These are phyloP conservation scores for Drosophila multiciliata DNA, from an alignment of 2,888 invertebrate genomes.

Conservation along the genomic window DNA sequence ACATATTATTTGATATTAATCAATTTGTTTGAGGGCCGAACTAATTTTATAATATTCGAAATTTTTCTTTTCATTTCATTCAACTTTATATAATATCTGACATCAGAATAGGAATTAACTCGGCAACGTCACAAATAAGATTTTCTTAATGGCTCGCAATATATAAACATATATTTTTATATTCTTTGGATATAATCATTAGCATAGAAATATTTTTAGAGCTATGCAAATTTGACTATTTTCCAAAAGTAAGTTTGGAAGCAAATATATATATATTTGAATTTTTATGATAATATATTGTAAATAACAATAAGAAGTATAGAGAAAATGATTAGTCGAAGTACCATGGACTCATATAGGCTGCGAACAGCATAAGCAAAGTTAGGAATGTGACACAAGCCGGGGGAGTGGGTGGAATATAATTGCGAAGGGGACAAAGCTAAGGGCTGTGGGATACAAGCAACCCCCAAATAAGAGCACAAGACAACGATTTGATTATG, in stretches of 20 bases:
- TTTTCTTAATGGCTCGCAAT: background rate
- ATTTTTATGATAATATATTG: background rate
- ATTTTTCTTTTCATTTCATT: background rate
- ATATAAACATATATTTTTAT: background rate
- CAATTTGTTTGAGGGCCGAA: background rate
- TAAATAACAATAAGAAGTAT: background rate
- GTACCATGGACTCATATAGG: constrained; percentile 7
- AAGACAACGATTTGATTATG: constrained; percentile 10
- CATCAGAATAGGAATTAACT: background rate
- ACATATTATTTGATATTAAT: background rate
- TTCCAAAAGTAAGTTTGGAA: background rate
- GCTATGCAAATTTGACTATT: background rate
- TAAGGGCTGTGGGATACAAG: constrained; percentile 11
- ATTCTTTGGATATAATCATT: background rate
- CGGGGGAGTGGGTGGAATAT: background rate
- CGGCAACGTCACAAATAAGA: background rate
- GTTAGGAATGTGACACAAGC: constrained; percentile 29
- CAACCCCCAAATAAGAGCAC: constrained; percentile 37
- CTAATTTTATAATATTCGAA: background rate
- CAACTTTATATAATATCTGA: background rate
- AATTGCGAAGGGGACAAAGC: background rate
- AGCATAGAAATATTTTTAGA: background rate
- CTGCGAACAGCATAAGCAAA: constrained; percentile 18
- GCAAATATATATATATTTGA: background rate
- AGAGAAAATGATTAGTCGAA: background rate